A percentile compares a stretch with the other conserved stretches of the same genome.
These are phyloP conservation scores for Zosterops borbonicus DNA, from an alignment of 2,113 vertebrate genomes.

Conservation along the genomic window DNA sequence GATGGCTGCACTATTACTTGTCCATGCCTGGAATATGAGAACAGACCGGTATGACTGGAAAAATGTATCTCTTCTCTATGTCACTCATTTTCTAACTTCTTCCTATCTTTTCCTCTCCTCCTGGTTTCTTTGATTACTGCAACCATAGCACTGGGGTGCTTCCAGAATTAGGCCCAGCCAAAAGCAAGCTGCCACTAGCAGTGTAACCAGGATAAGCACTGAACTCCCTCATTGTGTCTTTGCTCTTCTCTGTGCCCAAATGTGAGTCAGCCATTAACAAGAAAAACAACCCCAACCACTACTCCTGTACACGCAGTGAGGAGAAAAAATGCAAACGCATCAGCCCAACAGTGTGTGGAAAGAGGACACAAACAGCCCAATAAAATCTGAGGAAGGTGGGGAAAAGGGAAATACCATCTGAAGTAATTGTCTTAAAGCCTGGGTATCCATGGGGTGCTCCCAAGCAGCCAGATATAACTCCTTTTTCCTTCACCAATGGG, in stretches of 20 bases:
- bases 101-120: neutral
- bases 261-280: neutral
- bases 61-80: neutral
- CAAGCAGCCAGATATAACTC: neutral
- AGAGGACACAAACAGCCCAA: neutral
- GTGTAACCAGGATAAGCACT: neutral
- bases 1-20: conserved; percentile 85
- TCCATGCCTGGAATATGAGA: conserved; percentile 90
- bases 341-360: neutral
- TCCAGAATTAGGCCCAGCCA: neutral
- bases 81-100: neutral
- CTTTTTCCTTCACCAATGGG: neutral
- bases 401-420: neutral
- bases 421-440: neutral
- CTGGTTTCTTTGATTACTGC: neutral
- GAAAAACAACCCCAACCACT: neutral
- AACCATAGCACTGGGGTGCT: neutral
- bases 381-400: neutral
- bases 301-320: too few relatives aligned
- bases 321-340: neutral
- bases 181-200: neutral
- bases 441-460: neutral
- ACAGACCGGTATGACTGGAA: conserved; percentile 80
- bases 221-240: neutral
- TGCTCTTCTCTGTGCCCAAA: neutral